Conservation (phyloP, 2,113 vertebrate genomes). For the Pyxicephalus adspersus region DNA sequence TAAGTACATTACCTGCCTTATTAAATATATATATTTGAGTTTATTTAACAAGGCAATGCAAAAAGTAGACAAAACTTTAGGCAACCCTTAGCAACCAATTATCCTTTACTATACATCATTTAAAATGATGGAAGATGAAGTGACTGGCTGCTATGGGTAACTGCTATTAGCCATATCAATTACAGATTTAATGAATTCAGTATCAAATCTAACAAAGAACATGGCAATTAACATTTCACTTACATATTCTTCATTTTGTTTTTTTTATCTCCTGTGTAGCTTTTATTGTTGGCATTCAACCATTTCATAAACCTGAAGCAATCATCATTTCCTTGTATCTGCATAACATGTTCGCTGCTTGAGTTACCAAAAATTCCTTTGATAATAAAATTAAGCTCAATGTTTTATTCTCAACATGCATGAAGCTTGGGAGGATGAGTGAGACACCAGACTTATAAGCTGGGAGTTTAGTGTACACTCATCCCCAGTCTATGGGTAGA, state of each 20-base stretch:
- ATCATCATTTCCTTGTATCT: not conserved
- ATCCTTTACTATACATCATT: no score
- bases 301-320: not conserved
- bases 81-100: no score
- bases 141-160: no score
- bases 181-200: no score
- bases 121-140: no score
- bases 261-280: not conserved
- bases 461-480: not conserved
- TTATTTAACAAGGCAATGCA: no score
- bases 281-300: not conserved
- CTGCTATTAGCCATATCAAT: no score
- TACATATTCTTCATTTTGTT: not conserved
- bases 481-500: not conserved
- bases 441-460: not conserved
- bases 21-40: no score
- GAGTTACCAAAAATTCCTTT: not conserved
- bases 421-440: not conserved
- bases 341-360: not conserved
- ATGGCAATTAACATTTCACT: not conserved
- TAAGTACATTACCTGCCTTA: no score
- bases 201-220: no score
- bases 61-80: no score
- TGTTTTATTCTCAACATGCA: not conserved
- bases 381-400: not conserved